Base-by-base conservation (phyloP, 2,888 invertebrate species). In the Tetragonula carbonaria region DNA sequence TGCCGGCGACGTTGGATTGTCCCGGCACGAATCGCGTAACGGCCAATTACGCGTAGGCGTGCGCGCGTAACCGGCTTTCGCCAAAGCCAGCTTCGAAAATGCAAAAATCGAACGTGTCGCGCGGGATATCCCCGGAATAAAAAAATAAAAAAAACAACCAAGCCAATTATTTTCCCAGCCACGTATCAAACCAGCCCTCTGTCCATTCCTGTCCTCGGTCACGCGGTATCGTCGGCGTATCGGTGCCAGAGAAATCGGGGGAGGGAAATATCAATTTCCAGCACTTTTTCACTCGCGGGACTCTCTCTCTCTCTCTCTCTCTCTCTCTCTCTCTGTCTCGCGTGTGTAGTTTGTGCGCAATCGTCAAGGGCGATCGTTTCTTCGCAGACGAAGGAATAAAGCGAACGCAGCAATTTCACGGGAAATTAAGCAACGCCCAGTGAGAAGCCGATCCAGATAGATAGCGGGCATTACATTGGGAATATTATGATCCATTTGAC, bases 401-500 rank as follows among this genome's bases (percentile, higher is more conserved):
- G 45, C 84, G 74, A 63, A 77, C 77, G 80, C 85, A 90, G 80
- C 85, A 90, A 90, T 90, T 87, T 86, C 80, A 70, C 83, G 86
- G 75, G 78, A 91, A 91, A 91, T 91, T 91, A 91, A 90, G 85
- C 90, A 83, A 16, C 73, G 71, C 53, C 80, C 77, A 66, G 73
- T 72, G 76, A 81, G 28, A 84, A 68, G 78, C 86, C 67, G 84
- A 92, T 91, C 92, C 86, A 92, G 92, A 92, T 87, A 86, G 87
- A 92, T 92, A 84, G 87, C 88, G 78, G 81, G 86, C 84, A 90
- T 92, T 91, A 91, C 90, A 86, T 85, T 73, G 80, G 78, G 86
- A 91, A 89, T 89, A 91, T 92, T 92, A 92, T 91, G 92, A 91
- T 92, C 91, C 91, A 88, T 90, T 91, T 84, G 88, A 80, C 85